phyloP scores from a whole-genome alignment of 2,113 vertebrate genomes.

The Pangasianodon hypophthalmus region DNA sequence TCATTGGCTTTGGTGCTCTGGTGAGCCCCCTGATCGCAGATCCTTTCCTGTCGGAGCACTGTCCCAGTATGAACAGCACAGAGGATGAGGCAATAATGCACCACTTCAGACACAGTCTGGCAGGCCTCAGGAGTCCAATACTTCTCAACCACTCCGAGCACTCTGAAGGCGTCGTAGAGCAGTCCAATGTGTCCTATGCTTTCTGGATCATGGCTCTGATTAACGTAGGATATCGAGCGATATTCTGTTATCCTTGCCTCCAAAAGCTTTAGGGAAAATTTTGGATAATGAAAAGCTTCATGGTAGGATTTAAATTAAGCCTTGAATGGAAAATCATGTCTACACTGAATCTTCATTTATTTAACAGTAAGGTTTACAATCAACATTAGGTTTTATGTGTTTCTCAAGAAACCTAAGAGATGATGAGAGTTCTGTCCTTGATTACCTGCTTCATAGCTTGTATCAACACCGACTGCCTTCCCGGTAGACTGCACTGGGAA shows the following conservation, averaged over 20 bases:
- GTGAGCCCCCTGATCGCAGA: slow-evolving; percentile 94
- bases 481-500: not conserved
- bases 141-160: slow-evolving; percentile 14
- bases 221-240: slow-evolving; percentile 79
- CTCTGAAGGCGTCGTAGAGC: slow-evolving; percentile 59
- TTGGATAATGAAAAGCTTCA: not conserved
- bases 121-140: slow-evolving; percentile 10
- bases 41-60: slow-evolving; percentile 90
- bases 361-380: not conserved
- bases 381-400: not conserved
- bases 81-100: slow-evolving; percentile 76
- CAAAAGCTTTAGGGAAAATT: not conserved
- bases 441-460: not conserved
- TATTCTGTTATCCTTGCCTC: not conserved
- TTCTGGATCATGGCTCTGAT: slow-evolving; percentile 99
- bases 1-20: slow-evolving; percentile 90
- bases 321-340: not conserved
- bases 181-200: slow-evolving; percentile 84
- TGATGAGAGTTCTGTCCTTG: not conserved
- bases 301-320: not conserved
- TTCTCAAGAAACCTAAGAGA: not conserved
- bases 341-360: not conserved
- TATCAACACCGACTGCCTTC: not conserved
- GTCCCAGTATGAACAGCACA: slow-evolving; percentile 80
- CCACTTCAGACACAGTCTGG: slow-evolving; percentile 80